Evolutionary conservation across 1,140 invertebrate species (phyloP), one percentile per base, ranked within the genome.

Genomic region (Drosophila watanabei): DNA sequence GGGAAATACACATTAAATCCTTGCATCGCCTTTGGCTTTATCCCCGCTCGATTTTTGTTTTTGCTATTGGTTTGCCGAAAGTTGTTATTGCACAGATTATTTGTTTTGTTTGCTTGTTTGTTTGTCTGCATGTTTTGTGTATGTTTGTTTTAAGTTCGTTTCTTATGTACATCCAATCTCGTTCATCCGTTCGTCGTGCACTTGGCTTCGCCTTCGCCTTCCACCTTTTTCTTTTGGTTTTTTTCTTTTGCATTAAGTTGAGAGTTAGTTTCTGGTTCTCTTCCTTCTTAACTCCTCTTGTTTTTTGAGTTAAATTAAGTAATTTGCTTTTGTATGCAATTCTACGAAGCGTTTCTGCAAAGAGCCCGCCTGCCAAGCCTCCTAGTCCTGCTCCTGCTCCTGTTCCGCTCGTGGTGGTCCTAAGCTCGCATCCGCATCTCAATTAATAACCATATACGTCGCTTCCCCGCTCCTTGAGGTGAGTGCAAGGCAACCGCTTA

Each of bases 1-100:
- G 18, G 52, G 35, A 16, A 24, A 24, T 39, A 37, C 35, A 57
- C 37, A 57, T 56, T 11, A 14, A 35, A 37, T 57, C 54, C 54
- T 28, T 39, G 35, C 54, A 28, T 39, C 20, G 20, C 54, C 54
- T 32, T 18, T 57, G 54, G 35, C 35, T 39, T 39, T 57, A 28
- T 57, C 35, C 54, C 54, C 54, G 54, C 35, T 57, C 54, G 28
- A 24, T 61, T 33, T 32, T 37, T 52, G 28, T 11, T 24, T 51
- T 57, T 28, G 24, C 10, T 63, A 43, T 57, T 69, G 75, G 75
- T 79, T 79, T 79, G 75, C 75, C 75, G 75, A 79, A 59, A 61
- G 18, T 58, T 70, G 33, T 60, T 70, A 45, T 43, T 75, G 46
- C 48, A 72, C 41, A 59, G 33, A 70, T 73, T 73, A n/a, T 58